Percentiles rank a stretch among this genome's conserved stretches.
Conservation (phyloP, 1,140 invertebrate species). For the Euura saliciscinereae region DNA sequence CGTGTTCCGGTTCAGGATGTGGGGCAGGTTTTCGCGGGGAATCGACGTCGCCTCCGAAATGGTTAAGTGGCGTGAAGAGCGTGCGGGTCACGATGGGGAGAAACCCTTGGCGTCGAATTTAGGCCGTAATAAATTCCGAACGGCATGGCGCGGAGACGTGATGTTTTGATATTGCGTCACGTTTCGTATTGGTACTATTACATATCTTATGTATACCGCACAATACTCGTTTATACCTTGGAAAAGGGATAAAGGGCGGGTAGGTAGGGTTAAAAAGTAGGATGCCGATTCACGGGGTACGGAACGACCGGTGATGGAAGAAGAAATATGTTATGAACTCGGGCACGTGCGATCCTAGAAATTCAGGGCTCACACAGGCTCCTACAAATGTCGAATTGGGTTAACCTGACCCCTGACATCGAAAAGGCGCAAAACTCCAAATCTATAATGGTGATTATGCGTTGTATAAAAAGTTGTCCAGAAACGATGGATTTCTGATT, state of each 20-base stretch:
- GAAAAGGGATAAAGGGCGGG: neutral
- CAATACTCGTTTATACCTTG: neutral
- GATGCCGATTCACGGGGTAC: neutral
- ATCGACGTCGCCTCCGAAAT: neutral
- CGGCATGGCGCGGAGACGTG: neutral
- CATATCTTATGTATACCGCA: constrained; percentile 4
- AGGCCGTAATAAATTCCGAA: neutral
- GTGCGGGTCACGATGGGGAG: neutral
- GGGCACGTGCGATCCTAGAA: neutral
- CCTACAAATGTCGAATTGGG: neutral
- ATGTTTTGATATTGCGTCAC: neutral
- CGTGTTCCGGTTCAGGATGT: no score
- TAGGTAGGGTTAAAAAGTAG: neutral
- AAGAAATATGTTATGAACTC: constrained; percentile 1
- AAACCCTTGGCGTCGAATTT: neutral
- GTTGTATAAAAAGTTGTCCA: no score
- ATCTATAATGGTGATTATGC: no score
- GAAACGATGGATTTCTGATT: no score
- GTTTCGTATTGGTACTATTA: constrained; percentile 2
- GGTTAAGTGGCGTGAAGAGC: neutral
- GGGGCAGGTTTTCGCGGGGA: no score
- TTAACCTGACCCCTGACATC: neutral
- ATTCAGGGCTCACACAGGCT: neutral
- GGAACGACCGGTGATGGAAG: neutral
- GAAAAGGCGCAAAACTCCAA: no score